phyloP scores from a whole-genome alignment of 2,888 invertebrate species.

The Lobophora halterata region DNA sequence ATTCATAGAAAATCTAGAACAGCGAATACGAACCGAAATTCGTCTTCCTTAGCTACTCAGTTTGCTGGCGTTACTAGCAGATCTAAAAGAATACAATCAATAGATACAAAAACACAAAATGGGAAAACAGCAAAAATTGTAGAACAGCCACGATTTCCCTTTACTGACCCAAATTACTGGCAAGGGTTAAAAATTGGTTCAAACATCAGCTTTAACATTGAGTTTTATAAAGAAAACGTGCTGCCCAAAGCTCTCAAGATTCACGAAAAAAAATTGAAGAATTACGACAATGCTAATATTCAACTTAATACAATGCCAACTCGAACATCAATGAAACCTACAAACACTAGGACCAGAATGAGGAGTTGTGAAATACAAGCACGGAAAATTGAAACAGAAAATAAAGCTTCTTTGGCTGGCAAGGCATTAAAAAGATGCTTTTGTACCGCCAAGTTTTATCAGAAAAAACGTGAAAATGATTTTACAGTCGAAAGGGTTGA shows the following conservation, averaged over 20 bases:
- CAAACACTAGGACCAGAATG: slow-evolving; percentile 1
- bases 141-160: slow-evolving; percentile 18
- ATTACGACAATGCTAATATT: not conserved
- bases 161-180: slow-evolving; percentile 19
- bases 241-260: not conserved
- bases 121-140: not conserved
- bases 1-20: slow-evolving; percentile 23
- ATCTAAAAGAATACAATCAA: slow-evolving; percentile 2
- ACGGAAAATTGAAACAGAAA: slow-evolving; percentile 21
- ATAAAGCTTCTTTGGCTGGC: slow-evolving; percentile 31
- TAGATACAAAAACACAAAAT: not conserved
- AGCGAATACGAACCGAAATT: not conserved
- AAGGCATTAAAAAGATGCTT: slow-evolving; percentile 45
- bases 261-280: not conserved
- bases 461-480: slow-evolving; percentile 16
- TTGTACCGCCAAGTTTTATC: slow-evolving; percentile 40
- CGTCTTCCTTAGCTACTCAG: no score
- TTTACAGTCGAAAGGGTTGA: slow-evolving; percentile 24
- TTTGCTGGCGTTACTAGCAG: slow-evolving; percentile 1
- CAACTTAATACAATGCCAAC: not conserved
- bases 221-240: slow-evolving; percentile 33
- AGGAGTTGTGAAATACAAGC: slow-evolving; percentile 15
- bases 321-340: slow-evolving; percentile 2
- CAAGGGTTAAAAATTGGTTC: slow-evolving; percentile 36
- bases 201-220: slow-evolving; percentile 36